Conservation (phyloP, 2,113 vertebrate genomes). For the Psittacus erithacus region DNA sequence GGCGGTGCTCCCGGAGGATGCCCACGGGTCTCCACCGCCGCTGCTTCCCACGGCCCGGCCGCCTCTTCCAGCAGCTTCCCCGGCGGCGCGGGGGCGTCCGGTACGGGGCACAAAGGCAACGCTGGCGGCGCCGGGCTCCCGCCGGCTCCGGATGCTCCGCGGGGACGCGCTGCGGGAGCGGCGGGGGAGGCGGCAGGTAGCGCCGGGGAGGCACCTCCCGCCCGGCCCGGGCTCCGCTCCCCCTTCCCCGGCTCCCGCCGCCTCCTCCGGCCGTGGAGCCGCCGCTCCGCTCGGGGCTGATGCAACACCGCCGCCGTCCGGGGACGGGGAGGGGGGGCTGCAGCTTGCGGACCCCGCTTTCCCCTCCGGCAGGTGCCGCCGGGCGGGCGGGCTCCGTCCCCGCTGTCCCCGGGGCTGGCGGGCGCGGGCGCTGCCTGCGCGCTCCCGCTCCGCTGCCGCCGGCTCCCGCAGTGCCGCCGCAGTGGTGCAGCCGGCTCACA, state of each 20-base stretch:
- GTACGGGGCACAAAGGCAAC: not conserved
- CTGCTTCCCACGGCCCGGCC: not conserved
- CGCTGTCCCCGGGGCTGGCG: not conserved
- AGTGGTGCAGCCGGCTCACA: slow-evolving; percentile 54
- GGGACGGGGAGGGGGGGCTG: not conserved
- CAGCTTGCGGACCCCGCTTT: not conserved
- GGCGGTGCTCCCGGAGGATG: not conserved
- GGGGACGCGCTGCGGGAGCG: not conserved
- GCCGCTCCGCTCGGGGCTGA: not conserved
- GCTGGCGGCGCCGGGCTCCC: not conserved
- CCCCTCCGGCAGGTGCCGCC: not conserved
- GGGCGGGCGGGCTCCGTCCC: not conserved
- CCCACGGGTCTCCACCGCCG: not conserved
- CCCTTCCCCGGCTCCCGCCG: not conserved
- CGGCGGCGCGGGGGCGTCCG: not conserved
- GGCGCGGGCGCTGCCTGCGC: not conserved
- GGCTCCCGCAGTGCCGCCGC: slow-evolving; percentile 49
- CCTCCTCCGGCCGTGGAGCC: not conserved
- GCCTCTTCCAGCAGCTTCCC: not conserved
- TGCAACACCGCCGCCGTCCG: not conserved
- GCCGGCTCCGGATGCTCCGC: not conserved
- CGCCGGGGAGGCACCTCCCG: not conserved
- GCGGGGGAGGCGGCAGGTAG: not conserved
- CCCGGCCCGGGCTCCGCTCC: not conserved
- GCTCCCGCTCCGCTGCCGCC: not conserved